phyloP scores from a whole-genome alignment of 2,113 vertebrate species.

The Bostrychus sinensis region DNA sequence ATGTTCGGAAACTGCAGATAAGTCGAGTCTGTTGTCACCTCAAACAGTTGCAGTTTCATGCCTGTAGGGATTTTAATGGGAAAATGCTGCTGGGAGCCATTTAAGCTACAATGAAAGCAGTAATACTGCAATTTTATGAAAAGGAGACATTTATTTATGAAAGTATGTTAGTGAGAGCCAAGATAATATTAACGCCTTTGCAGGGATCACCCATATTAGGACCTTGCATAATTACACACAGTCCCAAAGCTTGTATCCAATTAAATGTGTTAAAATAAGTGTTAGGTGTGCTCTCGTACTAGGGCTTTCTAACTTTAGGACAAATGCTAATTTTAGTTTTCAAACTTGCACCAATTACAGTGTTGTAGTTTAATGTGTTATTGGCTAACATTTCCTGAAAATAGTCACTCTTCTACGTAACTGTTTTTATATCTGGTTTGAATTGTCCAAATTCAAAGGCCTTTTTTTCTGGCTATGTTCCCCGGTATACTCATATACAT shows the following conservation, averaged over 20 bases:
- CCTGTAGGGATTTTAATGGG: constrained; percentile 13
- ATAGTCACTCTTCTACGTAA: no score
- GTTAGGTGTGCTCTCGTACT: not conserved
- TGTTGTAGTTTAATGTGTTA: not conserved
- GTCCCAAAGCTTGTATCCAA: not conserved
- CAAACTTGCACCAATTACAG: not conserved
- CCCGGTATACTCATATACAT: not conserved
- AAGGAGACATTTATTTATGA: not conserved
- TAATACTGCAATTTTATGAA: not conserved
- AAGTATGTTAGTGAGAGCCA: not conserved
- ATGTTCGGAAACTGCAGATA: constrained; percentile 42
- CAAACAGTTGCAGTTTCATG: constrained; percentile 39
- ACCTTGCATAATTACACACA: constrained; percentile 7
- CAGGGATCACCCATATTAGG: constrained; percentile 4
- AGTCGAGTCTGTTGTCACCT: constrained; percentile 27
- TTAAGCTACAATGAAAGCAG: not conserved
- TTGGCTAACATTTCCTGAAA: not conserved
- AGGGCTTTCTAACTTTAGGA: not conserved
- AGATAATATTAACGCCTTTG: not conserved
- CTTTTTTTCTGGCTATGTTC: no score
- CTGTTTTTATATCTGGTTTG: no score
- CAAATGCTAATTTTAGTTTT: not conserved
- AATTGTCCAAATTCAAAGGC: no score
- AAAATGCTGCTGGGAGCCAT: constrained; percentile 21
- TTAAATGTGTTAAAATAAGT: constrained; percentile 10